Evolutionary conservation across 2,888 invertebrate genomes (phyloP), one percentile per base, ranked within the genome.

Genomic region (Emesis furor): DNA sequence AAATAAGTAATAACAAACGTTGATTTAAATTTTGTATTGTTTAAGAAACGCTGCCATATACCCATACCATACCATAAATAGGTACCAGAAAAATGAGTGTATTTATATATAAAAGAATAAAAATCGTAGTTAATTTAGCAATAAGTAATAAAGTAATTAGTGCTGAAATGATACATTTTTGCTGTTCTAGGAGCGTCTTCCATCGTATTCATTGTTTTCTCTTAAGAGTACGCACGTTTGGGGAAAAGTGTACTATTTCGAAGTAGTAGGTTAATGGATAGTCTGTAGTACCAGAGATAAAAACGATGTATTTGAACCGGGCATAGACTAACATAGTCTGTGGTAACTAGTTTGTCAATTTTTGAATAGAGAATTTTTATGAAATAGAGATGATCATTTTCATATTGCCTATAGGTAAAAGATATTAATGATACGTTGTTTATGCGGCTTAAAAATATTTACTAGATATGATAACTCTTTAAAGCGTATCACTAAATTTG

Each of bases 161-260:
- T 93, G 94, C 95, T 95, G 94, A 94, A 94, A 92, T 91, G 93
- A 95, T 95, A 95, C 93, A 94, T 94, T 94, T 94, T 95, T 96
- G 96, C 96, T 96, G 96, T 96, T 95, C 95, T 95, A 96, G 95
- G 92, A 93, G 96, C 96, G 96, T 96, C 96, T 96, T 96, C 96
- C 96, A 96, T 94, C 95, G 95, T 95, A 95, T 92, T 95, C 92
- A 94, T 95, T 93, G 92, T 95, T 95, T 93, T 93, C 30, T 62
- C 95, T 92, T 94, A 95, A 95, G 94, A 91, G 82, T 92, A 93
- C 83, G 91, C 89, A 90, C 82, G 88, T 91, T 86, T 84, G 92
- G 90, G 92, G 93, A 88, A 91, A 91, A 90, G 91, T 78, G 17
- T 6, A 59, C 3, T 46, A 65, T 68, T 35, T 51, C 10, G 37